Evolutionary conservation across 1,140 invertebrate genomes (phyloP).

Genomic region (Diuraphis noxia): DNA sequence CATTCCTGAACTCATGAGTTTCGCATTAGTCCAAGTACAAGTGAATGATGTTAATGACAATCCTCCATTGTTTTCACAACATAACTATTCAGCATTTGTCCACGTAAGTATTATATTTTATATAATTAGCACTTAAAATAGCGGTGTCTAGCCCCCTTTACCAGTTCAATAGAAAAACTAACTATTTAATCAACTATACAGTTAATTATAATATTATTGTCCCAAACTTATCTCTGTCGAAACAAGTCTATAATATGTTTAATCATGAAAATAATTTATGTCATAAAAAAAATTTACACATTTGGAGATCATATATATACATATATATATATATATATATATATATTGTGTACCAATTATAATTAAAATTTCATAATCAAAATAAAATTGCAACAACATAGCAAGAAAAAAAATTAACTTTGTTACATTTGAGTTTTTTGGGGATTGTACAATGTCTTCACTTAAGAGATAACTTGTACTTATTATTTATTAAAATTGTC

Average conservation of each 20-base stretch:
- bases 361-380: neutral
- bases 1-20: conserved; percentile 72
- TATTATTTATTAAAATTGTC: neutral
- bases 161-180: too few species aligned
- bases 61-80: conserved; percentile 75
- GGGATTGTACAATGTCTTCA: neutral
- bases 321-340: too few species aligned
- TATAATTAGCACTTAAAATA: neutral
- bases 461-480: neutral
- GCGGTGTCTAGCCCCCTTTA: neutral
- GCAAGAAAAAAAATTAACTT: neutral
- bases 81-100: conserved; percentile 80
- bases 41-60: conserved; percentile 90
- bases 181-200: too few species aligned
- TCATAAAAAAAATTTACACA: neutral
- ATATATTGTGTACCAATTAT: neutral
- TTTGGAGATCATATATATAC: neutral
- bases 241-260: too few species aligned
- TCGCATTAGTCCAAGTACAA: conserved; percentile 78
- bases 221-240: too few species aligned
- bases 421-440: neutral
- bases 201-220: too few species aligned
- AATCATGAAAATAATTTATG: neutral
- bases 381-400: neutral
- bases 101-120: conserved; percentile 61